Base-by-base conservation (phyloP, 2,113 vertebrate genomes). In the Sylvilagus bachmani region DNA sequence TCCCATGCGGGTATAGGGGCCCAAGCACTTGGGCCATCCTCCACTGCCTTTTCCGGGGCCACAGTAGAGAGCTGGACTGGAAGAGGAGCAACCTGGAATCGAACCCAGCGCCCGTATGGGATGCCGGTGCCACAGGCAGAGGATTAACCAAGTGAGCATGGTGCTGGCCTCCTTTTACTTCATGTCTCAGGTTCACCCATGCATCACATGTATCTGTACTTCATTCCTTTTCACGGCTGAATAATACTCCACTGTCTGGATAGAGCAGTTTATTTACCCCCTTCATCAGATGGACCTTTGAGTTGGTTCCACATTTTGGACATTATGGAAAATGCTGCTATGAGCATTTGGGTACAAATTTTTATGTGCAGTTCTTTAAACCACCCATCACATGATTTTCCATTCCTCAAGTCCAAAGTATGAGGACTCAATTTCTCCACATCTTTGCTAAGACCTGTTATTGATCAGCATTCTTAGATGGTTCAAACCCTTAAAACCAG, bases 211-310 rank as follows among this genome's bases (percentile, higher is more conserved):
- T 78, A 64, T 53, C 53, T 58, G 38, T 33, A 70, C 12, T 87
- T 69, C 7, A 58, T 44, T 92, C 31, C 25, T 91, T 82, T 77
- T 92, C 64, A 92, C 81, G 58, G 80, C 24, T 95, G 31, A 94
- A 51, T 91, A 83, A 89, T 33, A 90, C 62, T 67, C 33, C 25
- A 90, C 7, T 36, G 12, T 64, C 33, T 66, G 19, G 29, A 24
- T 66, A 85, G 21, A 36, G 25, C 21, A 75, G 73, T 67, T n/a
- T 85, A 36, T 80, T 87, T 84, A 82, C 22, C 33, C 31, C 89
- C 44, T 61, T 86, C 31, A 82, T 86, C 49, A 86, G 16, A 38
- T 19, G 10, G 62, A 49, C 29, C 24, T 83, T 12, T 64, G 51
- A 38, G 17, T 53, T 74, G 58, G 81, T 96, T 75, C 44, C 17